phyloP scores from a whole-genome alignment of 2,888 invertebrate genomes.

The Neelides folsomi region DNA sequence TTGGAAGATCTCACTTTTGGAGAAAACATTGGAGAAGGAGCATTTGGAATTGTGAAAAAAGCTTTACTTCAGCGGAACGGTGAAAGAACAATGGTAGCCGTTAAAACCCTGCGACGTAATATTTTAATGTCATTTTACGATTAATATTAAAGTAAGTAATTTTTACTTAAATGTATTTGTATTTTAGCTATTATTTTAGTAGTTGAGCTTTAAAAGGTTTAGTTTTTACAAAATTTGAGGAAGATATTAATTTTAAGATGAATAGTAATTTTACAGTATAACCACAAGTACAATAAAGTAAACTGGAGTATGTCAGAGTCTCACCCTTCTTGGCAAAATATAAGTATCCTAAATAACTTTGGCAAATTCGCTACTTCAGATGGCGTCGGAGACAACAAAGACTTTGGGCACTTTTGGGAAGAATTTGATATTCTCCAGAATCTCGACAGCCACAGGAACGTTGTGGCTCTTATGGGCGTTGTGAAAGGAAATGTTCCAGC shows the following conservation, averaged over 20 bases:
- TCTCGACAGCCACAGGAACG: slow-evolving; percentile 22
- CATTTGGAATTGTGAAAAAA: slow-evolving; percentile 26
- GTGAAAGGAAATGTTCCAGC: slow-evolving; percentile 16
- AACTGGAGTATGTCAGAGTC: background rate
- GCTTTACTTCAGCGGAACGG: slow-evolving; percentile 17
- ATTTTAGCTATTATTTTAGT: too few relatives aligned
- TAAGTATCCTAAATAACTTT: background rate
- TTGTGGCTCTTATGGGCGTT: slow-evolving; percentile 27
- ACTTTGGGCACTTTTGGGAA: slow-evolving; percentile 27
- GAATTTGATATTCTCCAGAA: slow-evolving; percentile 30
- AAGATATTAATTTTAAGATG: background rate
- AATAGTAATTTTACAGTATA: background rate
- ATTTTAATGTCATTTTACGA: too few relatives aligned
- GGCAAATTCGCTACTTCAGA: slow-evolving; percentile 9
- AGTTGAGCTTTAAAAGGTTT: too few relatives aligned
- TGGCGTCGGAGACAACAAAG: slow-evolving; percentile 10
- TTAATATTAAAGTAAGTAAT: too few relatives aligned
- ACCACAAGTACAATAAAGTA: background rate
- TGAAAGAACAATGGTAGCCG: slow-evolving; percentile 18
- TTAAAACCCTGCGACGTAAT: slow-evolving; percentile 29
- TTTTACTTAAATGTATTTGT: too few relatives aligned
- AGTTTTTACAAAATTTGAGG: too few relatives aligned
- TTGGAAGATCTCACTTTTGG: slow-evolving; percentile 14
- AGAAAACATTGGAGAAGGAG: slow-evolving; percentile 26
- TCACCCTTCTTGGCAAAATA: background rate